Conservation (phyloP, 2,113 vertebrate genomes). For the Psittacula cyanocephala region DNA sequence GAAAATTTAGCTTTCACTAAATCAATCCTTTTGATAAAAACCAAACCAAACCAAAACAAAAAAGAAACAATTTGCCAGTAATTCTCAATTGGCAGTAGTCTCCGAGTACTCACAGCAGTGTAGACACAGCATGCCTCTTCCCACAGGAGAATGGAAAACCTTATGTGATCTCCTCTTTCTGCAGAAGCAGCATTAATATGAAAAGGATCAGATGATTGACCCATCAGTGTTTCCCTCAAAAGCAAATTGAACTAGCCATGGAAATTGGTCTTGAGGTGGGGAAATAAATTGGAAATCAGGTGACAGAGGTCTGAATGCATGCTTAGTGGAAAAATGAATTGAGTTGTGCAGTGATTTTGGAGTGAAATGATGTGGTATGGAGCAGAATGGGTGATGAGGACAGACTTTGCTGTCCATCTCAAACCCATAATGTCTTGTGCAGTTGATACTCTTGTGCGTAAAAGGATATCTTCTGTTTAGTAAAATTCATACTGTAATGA, state of each 20-base stretch:
- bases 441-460: not conserved
- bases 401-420: not conserved
- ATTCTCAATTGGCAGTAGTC: not conserved
- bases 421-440: not conserved
- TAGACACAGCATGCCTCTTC: not conserved
- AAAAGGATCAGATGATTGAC: not conserved
- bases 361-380: rapidly evolving
- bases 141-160: not conserved
- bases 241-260: not conserved
- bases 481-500: not conserved
- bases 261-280: not conserved
- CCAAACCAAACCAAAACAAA: not conserved
- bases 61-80: not conserved
- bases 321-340: not conserved
- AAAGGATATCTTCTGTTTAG: not conserved
- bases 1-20: not conserved
- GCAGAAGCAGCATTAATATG: not conserved
- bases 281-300: not conserved
- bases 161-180: not conserved
- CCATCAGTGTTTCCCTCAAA: not conserved
- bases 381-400: not conserved
- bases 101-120: not conserved
- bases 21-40: not conserved
- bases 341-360: not conserved
- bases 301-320: not conserved